Percentiles rank a stretch among this genome's conserved stretches.
These are phyloP conservation scores for Actenoides hombroni DNA, from an alignment of 2,113 vertebrate species.

Conservation along the genomic window DNA sequence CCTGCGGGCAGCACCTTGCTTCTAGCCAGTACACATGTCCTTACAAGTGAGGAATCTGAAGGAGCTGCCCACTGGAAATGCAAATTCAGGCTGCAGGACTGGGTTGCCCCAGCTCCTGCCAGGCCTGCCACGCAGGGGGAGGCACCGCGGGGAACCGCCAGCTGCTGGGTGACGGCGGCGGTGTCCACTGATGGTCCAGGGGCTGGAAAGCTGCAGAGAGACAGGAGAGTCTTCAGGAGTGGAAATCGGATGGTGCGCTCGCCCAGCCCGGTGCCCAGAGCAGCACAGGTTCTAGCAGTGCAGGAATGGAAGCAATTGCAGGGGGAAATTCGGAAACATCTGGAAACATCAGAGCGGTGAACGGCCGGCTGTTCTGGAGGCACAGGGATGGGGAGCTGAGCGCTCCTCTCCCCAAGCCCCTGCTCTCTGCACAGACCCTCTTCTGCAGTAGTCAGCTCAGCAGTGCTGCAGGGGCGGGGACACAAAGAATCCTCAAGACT, in stretches of 20 bases:
- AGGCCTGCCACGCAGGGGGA: rapidly evolving
- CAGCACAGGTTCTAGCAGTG: not conserved
- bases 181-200: not conserved
- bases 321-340: too few species aligned
- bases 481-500: not conserved
- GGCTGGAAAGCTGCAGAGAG: not conserved
- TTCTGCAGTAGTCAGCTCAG: not conserved
- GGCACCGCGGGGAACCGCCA: rapidly evolving
- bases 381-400: not conserved
- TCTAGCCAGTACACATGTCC: not conserved
- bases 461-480: rapidly evolving
- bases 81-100: not conserved
- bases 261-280: not conserved
- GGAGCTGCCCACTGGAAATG: not conserved
- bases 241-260: not conserved
- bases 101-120: not conserved
- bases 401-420: not conserved
- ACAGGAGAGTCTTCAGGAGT: not conserved
- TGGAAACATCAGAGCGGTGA: not conserved
- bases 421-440: not conserved
- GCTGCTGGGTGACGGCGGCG: not conserved
- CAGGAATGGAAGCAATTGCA: not conserved
- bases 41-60: constrained; percentile 41
- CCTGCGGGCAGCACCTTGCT: not conserved
- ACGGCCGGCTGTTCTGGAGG: not conserved